Conservation (phyloP, 2,113 vertebrate species). For the Geococcyx californianus region DNA sequence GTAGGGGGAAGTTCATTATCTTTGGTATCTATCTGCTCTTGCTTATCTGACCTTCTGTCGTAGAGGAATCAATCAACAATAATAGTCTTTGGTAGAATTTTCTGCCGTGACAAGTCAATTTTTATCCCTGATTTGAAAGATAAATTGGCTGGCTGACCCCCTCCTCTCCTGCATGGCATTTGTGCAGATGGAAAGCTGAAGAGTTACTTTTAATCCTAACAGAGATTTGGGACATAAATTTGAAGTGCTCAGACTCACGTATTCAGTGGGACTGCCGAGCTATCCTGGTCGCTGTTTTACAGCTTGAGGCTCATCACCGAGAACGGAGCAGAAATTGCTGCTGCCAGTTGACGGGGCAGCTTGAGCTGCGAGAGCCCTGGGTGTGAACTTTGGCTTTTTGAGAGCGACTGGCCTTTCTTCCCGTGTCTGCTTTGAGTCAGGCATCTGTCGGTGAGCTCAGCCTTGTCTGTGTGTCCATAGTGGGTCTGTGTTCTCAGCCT, state of each 20-base stretch:
- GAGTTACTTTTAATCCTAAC: constrained; percentile 45
- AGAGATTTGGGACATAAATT: constrained; percentile 33
- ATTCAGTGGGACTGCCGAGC: neutral
- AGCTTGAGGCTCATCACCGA: neutral
- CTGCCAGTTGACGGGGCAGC: neutral
- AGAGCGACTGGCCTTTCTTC: neutral
- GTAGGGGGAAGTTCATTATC: constrained; percentile 64
- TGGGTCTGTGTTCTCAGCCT: rapidly evolving
- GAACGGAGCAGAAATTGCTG: neutral
- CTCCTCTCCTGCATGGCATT: constrained; percentile 41
- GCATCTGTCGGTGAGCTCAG: neutral
- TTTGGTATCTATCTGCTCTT: constrained; percentile 61
- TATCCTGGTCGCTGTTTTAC: neutral
- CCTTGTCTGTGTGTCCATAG: neutral
- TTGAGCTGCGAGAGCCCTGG: rapidly evolving
- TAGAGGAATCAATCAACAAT: constrained; percentile 61
- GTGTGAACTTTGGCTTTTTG: neutral
- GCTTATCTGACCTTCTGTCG: constrained; percentile 67
- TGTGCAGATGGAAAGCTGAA: constrained; percentile 43
- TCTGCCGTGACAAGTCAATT: constrained; percentile 65
- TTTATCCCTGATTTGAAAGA: constrained; percentile 62
- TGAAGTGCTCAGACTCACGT: neutral
- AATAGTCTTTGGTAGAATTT: constrained; percentile 62
- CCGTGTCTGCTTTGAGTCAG: neutral
- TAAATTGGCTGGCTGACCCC: constrained; percentile 41